Evolutionary conservation across 2,113 vertebrate genomes (phyloP), one percentile per base, ranked within the genome.

Genomic region (Strigops habroptila): DNA sequence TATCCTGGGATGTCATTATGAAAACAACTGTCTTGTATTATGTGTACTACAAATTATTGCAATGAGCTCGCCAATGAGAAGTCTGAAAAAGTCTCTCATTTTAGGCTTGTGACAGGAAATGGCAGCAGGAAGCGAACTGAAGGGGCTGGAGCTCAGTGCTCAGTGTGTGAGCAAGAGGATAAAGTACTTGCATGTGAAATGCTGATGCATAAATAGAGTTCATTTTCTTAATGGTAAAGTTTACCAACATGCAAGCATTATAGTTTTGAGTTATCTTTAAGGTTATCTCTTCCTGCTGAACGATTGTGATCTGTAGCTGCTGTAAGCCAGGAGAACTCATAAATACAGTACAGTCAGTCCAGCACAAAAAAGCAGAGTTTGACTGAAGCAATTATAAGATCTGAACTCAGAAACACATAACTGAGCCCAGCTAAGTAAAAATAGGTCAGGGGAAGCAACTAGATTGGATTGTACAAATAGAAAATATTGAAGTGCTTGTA

Each of bases 71-170:
- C 53, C 31, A 63, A 14, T 13, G 67, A 78, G 82, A n/a, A 23
- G 88, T 63, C 94, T 81, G 77, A 82, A 37, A 67, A 79, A 64
- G 65, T 3, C 59, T 91, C 90, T 62, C 68, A 43, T 85, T 89
- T 59, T 13, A 33, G 16, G 77, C 94, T 93, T 60, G 71, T 1
- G 18, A 30, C 96, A 97, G 97, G 97, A 97, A 97, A 94, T 9
- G n/a, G 93, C 93, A 96, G 96, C 95, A 96, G 97, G 95, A 97
- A 97, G 86, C 7, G 1, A 83, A 93, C 46, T 3, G 91, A 55
- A 82, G 70, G 91, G 82, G 86, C 91, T 82, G 95, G 69, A 88
- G 79, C 91, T 90, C 79, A 10, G 81, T 2, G 70, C 71, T 75
- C 62, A 10, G 74, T 73, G 39, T 48, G 76, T 3, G 18, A 85